phyloP scores from a whole-genome alignment of 2,888 invertebrate species.

The Orchestes rusci region DNA sequence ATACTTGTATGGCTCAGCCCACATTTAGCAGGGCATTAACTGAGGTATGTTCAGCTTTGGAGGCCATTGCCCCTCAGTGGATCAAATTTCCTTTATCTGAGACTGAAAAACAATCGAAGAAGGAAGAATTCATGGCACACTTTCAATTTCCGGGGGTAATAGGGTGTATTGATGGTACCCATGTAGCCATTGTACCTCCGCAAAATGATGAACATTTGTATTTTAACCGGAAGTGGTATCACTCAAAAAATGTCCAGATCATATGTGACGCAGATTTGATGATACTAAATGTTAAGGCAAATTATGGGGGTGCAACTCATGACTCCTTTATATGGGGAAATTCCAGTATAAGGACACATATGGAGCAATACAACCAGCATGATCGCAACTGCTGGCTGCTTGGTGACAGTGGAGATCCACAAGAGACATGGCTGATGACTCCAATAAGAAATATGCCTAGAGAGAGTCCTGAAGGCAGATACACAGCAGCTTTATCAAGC shows the following conservation, averaged over 20 bases:
- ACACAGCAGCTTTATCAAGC: slow-evolving; percentile 5
- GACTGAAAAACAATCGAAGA: slow-evolving; percentile 2
- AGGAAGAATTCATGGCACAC: no score
- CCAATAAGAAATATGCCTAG: slow-evolving; percentile 7
- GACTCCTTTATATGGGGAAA: slow-evolving; percentile 8
- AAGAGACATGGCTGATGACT: slow-evolving; percentile 8
- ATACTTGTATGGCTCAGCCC: no score
- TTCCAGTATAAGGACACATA: slow-evolving; percentile 2
- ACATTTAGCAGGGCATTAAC: no score
- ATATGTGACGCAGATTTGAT: slow-evolving; percentile 9
- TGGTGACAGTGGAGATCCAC: slow-evolving; percentile 10
- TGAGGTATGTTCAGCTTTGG: no score
- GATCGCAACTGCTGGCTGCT: slow-evolving; percentile 7
- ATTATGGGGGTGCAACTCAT: slow-evolving; percentile 12
- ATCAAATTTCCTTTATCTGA: slow-evolving; percentile 4
- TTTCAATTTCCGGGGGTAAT: no score
- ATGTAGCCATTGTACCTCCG: slow-evolving; percentile 3
- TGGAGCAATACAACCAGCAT: background rate
- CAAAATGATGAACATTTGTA: slow-evolving; percentile 12
- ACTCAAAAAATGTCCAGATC: slow-evolving; percentile 18
- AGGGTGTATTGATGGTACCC: slow-evolving; percentile 9
- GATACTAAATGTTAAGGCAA: slow-evolving; percentile 9
- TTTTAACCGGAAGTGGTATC: slow-evolving; percentile 16
- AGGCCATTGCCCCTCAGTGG: slow-evolving; percentile 5
- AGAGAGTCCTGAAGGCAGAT: slow-evolving; percentile 8